Evolutionary conservation across 64 coral and sea anemone species (phyloP).

Genomic region (Actinia tenebrosa): DNA sequence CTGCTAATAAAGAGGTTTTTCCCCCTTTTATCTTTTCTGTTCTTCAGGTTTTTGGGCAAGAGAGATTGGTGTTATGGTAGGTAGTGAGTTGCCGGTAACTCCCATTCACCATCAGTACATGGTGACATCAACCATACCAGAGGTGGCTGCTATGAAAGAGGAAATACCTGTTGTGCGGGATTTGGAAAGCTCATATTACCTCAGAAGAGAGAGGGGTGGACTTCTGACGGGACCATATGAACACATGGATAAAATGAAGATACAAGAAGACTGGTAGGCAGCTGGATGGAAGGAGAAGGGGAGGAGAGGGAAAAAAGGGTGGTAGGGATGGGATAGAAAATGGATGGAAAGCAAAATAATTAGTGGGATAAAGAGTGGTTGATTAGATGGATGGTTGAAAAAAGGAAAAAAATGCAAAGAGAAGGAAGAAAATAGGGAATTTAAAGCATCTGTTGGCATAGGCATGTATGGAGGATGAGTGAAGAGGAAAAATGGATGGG

Average conservation of each 20-base stretch:
- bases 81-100: constrained; percentile 58
- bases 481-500: no score
- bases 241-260: constrained; percentile 68
- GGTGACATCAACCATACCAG: constrained; percentile 81
- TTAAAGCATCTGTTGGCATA: no score
- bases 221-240: constrained; percentile 90
- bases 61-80: constrained; percentile 85
- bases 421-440: no score
- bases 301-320: no score
- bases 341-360: no score
- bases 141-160: constrained; percentile 73
- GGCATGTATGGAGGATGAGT: no score
- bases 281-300: background rate
- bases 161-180: constrained; percentile 89
- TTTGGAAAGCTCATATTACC: constrained; percentile 83
- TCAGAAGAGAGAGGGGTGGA: constrained; percentile 68
- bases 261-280: constrained; percentile 85
- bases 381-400: background rate
- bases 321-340: no score
- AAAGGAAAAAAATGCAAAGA: no score
- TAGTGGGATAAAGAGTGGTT: no score
- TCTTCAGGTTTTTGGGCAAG: constrained; percentile 84
- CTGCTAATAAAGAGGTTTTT: no score
- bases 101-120: constrained; percentile 96
- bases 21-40: background rate